Percentiles rank a stretch among this genome's conserved stretches.
Evolutionary conservation across 2,888 invertebrate species (phyloP).

Genomic region (Tetragonisca angustula): DNA sequence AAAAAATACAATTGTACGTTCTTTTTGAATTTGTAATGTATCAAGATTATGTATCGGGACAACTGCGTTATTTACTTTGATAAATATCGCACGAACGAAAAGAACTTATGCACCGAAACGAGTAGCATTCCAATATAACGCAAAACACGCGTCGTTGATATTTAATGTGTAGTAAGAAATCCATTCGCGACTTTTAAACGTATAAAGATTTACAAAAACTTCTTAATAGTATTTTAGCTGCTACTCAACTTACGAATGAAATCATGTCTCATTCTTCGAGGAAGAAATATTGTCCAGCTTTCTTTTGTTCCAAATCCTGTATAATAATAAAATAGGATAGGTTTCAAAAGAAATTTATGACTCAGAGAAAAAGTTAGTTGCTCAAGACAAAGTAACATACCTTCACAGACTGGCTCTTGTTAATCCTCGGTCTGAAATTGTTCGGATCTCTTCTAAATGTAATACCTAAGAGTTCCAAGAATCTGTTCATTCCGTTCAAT

Average conservation of each 20-base stretch:
- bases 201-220: conserved; percentile 70
- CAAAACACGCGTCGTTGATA: conserved; percentile 28
- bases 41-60: background rate
- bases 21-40: conserved; percentile 9
- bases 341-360: background rate
- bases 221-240: conserved; percentile 59
- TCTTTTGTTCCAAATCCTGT: conserved; percentile 98
- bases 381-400: conserved; percentile 82
- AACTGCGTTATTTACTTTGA: conserved; percentile 22
- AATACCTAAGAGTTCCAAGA: conserved; percentile 97
- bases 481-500: conserved; percentile 98
- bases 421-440: conserved; percentile 99
- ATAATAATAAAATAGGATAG: conserved; percentile 72
- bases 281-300: conserved; percentile 99
- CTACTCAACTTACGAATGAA: conserved; percentile 49
- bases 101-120: conserved; percentile 7
- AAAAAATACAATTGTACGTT: conserved; percentile 31
- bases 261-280: conserved; percentile 92
- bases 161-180: conserved; percentile 51
- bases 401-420: conserved; percentile 98
- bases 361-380: background rate
- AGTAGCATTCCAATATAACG: conserved; percentile 31
- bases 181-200: conserved; percentile 57
- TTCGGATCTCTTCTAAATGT: conserved; percentile 99
- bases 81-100: conserved; percentile 36